These are phyloP conservation scores for Recurvirostra avosetta DNA, from an alignment of 2,113 vertebrate species.

Conservation along the genomic window DNA sequence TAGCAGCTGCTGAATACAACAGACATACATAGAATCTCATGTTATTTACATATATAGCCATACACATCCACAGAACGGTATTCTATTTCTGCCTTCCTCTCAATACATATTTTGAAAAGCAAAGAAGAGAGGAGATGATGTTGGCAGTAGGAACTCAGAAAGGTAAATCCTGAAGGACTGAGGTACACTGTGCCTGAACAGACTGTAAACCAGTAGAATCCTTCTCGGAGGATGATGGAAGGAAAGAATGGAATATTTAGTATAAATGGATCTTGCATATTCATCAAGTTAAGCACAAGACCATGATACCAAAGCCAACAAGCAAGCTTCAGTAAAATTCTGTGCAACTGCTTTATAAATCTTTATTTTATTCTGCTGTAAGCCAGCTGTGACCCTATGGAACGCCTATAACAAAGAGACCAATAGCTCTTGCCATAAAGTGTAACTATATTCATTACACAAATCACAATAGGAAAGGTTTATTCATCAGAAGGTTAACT, in stretches of 20 bases:
- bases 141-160: background rate
- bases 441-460: background rate
- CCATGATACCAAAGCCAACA: background rate
- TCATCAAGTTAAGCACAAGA: background rate
- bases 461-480: background rate
- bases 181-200: background rate
- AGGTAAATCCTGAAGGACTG: background rate
- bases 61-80: background rate
- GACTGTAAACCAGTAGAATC: background rate
- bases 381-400: background rate
- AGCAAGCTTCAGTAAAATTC: background rate
- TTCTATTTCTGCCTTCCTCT: background rate
- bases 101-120: background rate
- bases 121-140: background rate
- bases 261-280: background rate
- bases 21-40: background rate
- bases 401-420: background rate
- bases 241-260: background rate
- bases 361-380: background rate
- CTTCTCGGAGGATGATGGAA: background rate
- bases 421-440: background rate
- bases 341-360: background rate
- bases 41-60: background rate
- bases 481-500: background rate
- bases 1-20: background rate